Evolutionary conservation across 2,888 invertebrate species (phyloP), one percentile per base, ranked within the genome.

Genomic region (Apeira syringaria): DNA sequence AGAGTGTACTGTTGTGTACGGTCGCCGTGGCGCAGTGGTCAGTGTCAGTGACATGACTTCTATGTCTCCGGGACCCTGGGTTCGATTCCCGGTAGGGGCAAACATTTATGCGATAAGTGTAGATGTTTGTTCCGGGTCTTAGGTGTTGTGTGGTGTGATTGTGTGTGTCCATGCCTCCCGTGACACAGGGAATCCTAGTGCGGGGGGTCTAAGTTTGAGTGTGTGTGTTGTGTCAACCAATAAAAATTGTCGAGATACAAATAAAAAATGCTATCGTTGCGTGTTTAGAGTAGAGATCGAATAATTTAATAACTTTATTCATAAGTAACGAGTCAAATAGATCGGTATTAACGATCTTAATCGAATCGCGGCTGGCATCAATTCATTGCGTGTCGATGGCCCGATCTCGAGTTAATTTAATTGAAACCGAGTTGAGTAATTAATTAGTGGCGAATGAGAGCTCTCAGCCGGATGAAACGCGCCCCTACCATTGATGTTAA

Each of bases 391-490:
- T 80, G 83, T 79, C 80, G 85, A 83, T 81, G 80, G 74, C 75
- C 79, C 78, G 77, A 75, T 80, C 80, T 72, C 74, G 75, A 83
- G 80, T 81, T 85, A 85, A 88, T 85, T 86, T 83, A 84, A 89
- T 88, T 87, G 84, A 87, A 82, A 84, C 79, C 74, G 80, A 87
- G 84, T 86, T 77, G 76, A 75, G 82, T 87, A 88, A 88, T 88
- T 88, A 89, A 89, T 89, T 88, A 87, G 84, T 78, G 80, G 80
- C 73, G 79, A 85, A 83, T 75, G 80, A 78, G 79, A 78, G 83
- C 81, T 84, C 81, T 82, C 76, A 75, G 75, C 61, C 71, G 75
- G 78, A 79, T 80, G 80, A 74, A 72, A 69, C 65, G 66, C 58
- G 64, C 67, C 68, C 64, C 68, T 65, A 61, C 62, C 46, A 63